Base-by-base conservation (phyloP, 2,113 vertebrate genomes). In the Chloebia gouldiae region DNA sequence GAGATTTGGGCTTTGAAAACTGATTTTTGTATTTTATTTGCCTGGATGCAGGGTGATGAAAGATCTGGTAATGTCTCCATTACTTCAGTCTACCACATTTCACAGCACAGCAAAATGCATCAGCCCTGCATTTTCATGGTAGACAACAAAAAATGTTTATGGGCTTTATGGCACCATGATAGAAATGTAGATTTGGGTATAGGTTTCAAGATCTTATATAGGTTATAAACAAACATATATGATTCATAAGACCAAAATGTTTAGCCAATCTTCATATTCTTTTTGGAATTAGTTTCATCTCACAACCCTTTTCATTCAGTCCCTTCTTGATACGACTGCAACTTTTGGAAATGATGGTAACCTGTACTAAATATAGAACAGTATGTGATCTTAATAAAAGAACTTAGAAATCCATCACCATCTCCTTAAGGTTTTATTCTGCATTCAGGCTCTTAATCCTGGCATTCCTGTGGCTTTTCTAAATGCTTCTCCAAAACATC, bases 61-160 rank as follows among this genome's bases (percentile, higher is more conserved):
- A 95, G 92, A 97, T 83, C 72, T 65, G 81, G 66, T 79, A 95
- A 87, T 79, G 86, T 88, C 93, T 95, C 65, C 63, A 75, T 60
- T 68, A 92, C 54, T 80, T 93, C 92, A 95, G 77, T 44, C 65
- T 90, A 70, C 72, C 94, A 95, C 93, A 94, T 92, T 90, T 94
- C 96, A 93, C 87, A 96, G 88, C 96, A 93, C 87, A 96, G 88
- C 63, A 97, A 96, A 97, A 97, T 89, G 69, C 81, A 98, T 79
- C 96, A 93, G 35, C 78, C 72, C 91, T 93, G 90, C 87, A 77
- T 97, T 97, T 97, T 96, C 86, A 88, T 63, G 86, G 95, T 66
- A 93, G 91, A 92, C 75, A 92, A 90, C 78, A 56, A 73, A 95
- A 95, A 73, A 31, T 59, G 97, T 95, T 90, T 86, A 91, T 69